Evolutionary conservation across 2,113 vertebrate genomes (phyloP).

Genomic region (Gnathonemus echidnorhynchus): DNA sequence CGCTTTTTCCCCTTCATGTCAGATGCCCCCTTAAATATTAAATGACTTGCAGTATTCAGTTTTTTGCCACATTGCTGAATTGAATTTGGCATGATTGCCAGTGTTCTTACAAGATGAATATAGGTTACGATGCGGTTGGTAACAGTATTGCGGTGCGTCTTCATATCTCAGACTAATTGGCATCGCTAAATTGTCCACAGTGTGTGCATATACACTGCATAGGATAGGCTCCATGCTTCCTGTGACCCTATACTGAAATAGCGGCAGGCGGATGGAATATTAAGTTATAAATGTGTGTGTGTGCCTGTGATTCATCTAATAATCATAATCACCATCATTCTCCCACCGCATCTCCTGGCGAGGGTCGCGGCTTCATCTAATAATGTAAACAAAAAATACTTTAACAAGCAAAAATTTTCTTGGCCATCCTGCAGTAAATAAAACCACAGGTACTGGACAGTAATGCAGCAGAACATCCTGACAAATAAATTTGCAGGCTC

Average conservation of each 20-base stretch:
- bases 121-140: not conserved
- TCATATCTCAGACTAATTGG: not conserved
- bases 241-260: not conserved
- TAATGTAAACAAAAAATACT: constrained; percentile 2
- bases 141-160: not conserved
- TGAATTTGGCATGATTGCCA: not conserved
- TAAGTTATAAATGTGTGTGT: not conserved
- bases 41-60: not conserved
- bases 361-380: not conserved
- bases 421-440: not conserved
- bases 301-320: not conserved
- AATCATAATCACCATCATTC: not conserved
- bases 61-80: not conserved
- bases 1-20: not conserved
- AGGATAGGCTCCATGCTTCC: not conserved
- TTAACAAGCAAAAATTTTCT: constrained; percentile 2
- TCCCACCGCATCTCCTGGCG: not conserved
- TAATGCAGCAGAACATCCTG: not conserved
- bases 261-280: not conserved
- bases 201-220: not conserved
- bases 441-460: not conserved
- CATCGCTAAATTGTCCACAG: not conserved
- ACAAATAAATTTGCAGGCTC: not conserved
- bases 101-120: not conserved
- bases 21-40: not conserved